Evolutionary conservation across 2,113 vertebrate species (phyloP).

Genomic region (Spizaetus ornatus): DNA sequence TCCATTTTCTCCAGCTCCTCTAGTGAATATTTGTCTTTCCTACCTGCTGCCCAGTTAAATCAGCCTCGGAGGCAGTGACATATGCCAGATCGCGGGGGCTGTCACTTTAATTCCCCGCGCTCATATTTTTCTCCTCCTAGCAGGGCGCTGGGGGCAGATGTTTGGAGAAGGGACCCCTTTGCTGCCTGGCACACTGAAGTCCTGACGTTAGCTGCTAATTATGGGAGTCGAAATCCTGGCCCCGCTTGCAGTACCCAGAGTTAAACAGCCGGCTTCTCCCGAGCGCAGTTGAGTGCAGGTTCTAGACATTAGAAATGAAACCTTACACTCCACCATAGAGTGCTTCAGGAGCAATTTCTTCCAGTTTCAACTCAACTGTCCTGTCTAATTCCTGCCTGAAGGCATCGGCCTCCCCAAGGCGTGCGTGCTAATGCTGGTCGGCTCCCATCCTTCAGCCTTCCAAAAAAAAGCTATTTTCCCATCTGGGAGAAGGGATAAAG

Average conservation of each 20-base stretch:
- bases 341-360: neutral
- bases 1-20: slow-evolving; percentile 35
- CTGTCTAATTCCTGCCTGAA: neutral
- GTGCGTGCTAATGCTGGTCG: rapidly evolving
- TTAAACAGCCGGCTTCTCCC: neutral
- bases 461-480: neutral
- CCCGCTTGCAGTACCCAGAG: neutral
- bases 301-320: neutral
- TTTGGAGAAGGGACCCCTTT: slow-evolving; percentile 44
- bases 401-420: neutral
- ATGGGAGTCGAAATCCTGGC: neutral
- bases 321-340: neutral
- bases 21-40: slow-evolving; percentile 49
- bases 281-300: neutral
- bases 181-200: slow-evolving; percentile 15
- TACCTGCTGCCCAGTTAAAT: slow-evolving; percentile 60
- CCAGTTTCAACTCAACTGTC: neutral
- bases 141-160: slow-evolving; percentile 48
- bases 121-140: slow-evolving; percentile 39
- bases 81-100: slow-evolving; percentile 47
- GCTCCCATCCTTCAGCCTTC: neutral
- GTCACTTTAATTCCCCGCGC: slow-evolving; percentile 51
- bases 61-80: slow-evolving; percentile 49
- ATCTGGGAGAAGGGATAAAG: neutral
- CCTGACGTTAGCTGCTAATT: neutral